These are phyloP conservation scores for Calephelis perditalis DNA, from an alignment of 2,888 invertebrate species.

Conservation along the genomic window DNA sequence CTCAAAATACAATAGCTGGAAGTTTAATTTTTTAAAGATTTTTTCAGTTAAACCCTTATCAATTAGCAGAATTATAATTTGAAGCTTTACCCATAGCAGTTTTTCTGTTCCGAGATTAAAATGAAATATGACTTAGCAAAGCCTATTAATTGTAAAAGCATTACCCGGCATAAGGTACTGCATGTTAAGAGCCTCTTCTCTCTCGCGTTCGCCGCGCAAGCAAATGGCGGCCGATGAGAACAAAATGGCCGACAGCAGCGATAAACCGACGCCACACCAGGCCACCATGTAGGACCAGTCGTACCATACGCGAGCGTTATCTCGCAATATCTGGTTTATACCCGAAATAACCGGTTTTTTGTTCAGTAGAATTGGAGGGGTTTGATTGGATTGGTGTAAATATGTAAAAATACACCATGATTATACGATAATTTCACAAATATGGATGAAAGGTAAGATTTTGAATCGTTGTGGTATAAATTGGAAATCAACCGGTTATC, in stretches of 20 bases:
- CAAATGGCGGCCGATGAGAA: slow-evolving; percentile 96
- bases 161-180: slow-evolving; percentile 98
- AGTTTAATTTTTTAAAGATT: no score
- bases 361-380: not conserved
- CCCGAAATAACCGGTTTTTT: slow-evolving; percentile 33
- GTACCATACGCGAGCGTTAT: slow-evolving; percentile 91
- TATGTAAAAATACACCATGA: not conserved
- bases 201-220: slow-evolving; percentile 94
- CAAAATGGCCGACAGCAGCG: slow-evolving; percentile 93
- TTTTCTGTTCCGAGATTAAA: slow-evolving; percentile 5
- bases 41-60: no score
- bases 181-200: slow-evolving; percentile 97
- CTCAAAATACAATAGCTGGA: no score
- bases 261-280: slow-evolving; percentile 97
- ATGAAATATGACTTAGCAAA: slow-evolving; percentile 9
- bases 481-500: no score
- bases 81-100: slow-evolving; percentile 9
- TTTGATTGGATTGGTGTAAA: slow-evolving; percentile 13
- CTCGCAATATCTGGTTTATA: slow-evolving; percentile 87
- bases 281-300: slow-evolving; percentile 98
- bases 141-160: slow-evolving; percentile 23
- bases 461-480: not conserved
- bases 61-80: not conserved
- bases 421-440: not conserved
- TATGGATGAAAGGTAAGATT: not conserved